A percentile compares a stretch with the other conserved stretches of the same genome.
Conservation (phyloP, 1,140 invertebrate genomes). For the Drosophila lini region DNA sequence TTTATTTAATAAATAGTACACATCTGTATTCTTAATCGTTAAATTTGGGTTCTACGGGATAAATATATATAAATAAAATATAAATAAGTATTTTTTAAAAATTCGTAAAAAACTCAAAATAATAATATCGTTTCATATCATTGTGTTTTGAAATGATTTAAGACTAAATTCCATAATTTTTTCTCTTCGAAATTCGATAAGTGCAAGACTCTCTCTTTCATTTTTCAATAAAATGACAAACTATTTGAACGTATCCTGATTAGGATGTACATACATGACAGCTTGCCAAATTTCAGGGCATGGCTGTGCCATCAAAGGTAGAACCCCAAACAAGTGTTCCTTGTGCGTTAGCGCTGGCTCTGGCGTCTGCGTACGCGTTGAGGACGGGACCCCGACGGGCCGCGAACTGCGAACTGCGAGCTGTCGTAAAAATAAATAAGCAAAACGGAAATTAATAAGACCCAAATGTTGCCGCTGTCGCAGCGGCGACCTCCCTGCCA, state of each 20-base stretch:
- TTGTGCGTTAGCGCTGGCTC: constrained; percentile 20
- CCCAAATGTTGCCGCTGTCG: constrained; percentile 43
- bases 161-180: neutral
- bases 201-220: no score
- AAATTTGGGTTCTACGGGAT: no score
- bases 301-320: constrained; percentile 12
- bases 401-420: constrained; percentile 43
- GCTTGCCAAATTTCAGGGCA: constrained; percentile 5
- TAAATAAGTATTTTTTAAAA: no score
- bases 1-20: neutral
- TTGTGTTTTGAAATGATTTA: no score
- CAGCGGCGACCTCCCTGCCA: constrained; percentile 17
- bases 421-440: constrained; percentile 70
- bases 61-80: no score
- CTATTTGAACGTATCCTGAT: no score
- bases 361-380: constrained; percentile 40
- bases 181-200: neutral
- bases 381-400: constrained; percentile 33
- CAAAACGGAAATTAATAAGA: constrained; percentile 75
- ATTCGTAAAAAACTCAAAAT: no score
- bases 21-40: no score
- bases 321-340: constrained; percentile 26
- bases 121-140: no score
- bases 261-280: constrained; percentile 12
- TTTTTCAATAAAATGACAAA: neutral